A percentile compares a stretch with the other conserved stretches of the same genome.
Evolutionary conservation across 2,113 vertebrate species (phyloP).

Genomic region (Trogon surrucura): DNA sequence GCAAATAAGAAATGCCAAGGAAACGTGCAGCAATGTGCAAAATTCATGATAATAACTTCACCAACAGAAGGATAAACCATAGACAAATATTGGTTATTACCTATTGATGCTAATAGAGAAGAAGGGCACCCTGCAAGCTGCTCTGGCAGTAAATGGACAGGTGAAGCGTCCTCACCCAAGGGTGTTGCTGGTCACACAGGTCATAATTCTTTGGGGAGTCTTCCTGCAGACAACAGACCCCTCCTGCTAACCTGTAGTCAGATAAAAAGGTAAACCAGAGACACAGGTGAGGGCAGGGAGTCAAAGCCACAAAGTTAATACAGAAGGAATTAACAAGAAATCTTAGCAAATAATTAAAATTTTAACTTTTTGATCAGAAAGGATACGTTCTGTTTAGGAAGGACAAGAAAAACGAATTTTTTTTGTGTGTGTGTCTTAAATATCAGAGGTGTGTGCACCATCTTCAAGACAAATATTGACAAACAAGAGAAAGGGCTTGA

Average conservation of each 20-base stretch:
- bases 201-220: fast-evolving
- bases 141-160: neutral
- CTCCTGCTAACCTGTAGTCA: neutral
- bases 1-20: neutral
- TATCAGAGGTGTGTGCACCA: neutral
- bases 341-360: neutral
- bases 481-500: neutral
- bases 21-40: neutral
- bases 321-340: neutral
- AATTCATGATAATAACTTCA: neutral
- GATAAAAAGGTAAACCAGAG: neutral
- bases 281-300: neutral
- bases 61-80: neutral
- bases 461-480: neutral
- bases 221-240: neutral
- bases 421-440: neutral
- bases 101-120: neutral
- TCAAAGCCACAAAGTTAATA: neutral
- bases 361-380: neutral
- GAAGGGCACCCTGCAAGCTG: fast-evolving
- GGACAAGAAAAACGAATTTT: neutral
- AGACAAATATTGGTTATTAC: neutral
- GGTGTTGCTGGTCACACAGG: neutral
- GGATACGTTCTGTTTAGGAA: neutral
- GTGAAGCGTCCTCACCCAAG: neutral